Evolutionary conservation across 2,113 vertebrate species (phyloP).

Genomic region (Romanogobio albipinnatus): DNA sequence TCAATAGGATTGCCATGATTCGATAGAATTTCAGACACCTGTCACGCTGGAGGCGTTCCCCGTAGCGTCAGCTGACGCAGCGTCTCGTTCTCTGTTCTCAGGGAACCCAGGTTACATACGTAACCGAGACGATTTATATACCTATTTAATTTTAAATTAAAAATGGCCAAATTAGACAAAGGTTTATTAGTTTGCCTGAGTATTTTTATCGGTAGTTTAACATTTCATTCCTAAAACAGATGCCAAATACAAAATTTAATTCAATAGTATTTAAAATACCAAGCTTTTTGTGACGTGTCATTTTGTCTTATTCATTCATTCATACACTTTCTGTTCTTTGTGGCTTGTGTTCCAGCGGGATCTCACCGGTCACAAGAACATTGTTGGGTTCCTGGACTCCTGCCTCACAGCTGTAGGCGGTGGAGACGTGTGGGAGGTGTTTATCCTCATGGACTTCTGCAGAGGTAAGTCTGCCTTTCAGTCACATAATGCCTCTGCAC

Average conservation of each 20-base stretch:
- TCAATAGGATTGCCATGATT: too few relatives aligned
- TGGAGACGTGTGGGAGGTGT: conserved; percentile 96
- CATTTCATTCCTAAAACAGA: too few relatives aligned
- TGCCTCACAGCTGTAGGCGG: conserved; percentile 91
- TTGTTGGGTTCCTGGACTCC: conserved; percentile 96
- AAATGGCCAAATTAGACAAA: too few relatives aligned
- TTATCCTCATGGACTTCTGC: conserved; percentile 98
- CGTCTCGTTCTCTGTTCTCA: too few relatives aligned
- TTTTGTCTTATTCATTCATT: neutral
- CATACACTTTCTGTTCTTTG: neutral
- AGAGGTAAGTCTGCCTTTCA: conserved; percentile 79
- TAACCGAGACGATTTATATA: too few relatives aligned
- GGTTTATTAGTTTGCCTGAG: too few relatives aligned
- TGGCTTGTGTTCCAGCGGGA: conserved; percentile 81
- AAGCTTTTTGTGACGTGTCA: neutral
- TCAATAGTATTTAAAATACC: neutral
- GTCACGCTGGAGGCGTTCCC: too few relatives aligned
- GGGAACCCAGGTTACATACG: too few relatives aligned
- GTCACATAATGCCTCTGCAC: neutral
- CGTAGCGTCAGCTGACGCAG: too few relatives aligned
- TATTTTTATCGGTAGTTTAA: too few relatives aligned
- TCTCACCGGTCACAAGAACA: conserved; percentile 95
- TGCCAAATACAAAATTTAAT: neutral
- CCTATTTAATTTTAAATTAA: too few relatives aligned
- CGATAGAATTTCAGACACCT: too few relatives aligned